Evolutionary conservation across 2,888 invertebrate species (phyloP).

Genomic region (Linyphia triangularis): DNA sequence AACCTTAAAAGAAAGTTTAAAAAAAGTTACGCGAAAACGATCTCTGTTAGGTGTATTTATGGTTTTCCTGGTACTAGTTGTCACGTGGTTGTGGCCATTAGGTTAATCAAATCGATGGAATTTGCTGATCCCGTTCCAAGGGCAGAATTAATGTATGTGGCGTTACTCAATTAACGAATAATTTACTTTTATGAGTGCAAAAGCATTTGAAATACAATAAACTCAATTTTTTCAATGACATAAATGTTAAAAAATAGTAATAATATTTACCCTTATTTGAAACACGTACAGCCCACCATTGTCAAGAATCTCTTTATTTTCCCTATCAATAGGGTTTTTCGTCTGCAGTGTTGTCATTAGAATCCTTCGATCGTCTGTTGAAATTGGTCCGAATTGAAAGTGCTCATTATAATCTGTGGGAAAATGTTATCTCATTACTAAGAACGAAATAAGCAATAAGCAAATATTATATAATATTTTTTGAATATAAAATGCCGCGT

Average conservation of each 20-base stretch:
- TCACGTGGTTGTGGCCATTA: no score
- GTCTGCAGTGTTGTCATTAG: conserved; percentile 83
- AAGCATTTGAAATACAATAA: neutral
- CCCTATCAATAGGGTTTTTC: conserved; percentile 86
- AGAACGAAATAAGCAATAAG: no score
- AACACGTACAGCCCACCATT: conserved; percentile 84
- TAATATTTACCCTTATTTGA: conserved; percentile 83
- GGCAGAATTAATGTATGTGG: no score
- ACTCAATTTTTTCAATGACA: neutral
- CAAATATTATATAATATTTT: neutral
- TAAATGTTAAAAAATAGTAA: neutral
- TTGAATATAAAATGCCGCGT: no score
- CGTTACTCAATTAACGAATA: no score
- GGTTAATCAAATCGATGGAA: no score
- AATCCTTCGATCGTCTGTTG: conserved; percentile 80
- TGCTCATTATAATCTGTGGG: conserved; percentile 84
- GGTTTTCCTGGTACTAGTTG: no score
- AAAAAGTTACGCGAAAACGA: no score
- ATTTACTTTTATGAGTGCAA: neutral
- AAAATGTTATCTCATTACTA: neutral
- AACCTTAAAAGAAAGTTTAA: no score
- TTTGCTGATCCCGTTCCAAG: no score
- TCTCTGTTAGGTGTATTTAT: no score
- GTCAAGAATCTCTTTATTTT: conserved; percentile 86
- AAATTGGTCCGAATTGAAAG: conserved; percentile 82